Evolutionary conservation across 2,797 vertebrate species (phyloP).

Genomic region (Coccyzus lansbergi): DNA sequence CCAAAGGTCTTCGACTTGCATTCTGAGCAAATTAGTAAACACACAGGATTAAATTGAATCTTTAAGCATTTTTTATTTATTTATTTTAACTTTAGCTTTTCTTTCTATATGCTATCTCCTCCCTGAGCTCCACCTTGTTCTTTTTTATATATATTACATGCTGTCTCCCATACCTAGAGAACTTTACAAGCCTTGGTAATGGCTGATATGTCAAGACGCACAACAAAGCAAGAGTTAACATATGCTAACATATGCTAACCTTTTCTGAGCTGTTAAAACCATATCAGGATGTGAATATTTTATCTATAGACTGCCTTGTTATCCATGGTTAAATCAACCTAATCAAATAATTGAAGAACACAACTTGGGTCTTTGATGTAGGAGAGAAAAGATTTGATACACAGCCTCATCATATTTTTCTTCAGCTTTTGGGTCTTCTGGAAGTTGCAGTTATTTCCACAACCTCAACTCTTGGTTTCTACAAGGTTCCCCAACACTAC

Average conservation of each 20-base stretch:
- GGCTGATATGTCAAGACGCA: neutral
- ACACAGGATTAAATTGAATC: neutral
- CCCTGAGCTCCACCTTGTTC: neutral
- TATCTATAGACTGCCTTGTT: neutral
- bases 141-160: neutral
- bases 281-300: neutral
- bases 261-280: neutral
- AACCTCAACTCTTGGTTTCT: neutral
- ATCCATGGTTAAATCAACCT: neutral
- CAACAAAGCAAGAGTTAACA: neutral
- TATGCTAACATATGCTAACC: neutral
- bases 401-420: neutral
- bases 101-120: neutral
- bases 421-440: neutral
- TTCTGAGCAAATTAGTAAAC: neutral
- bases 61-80: neutral
- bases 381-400: neutral
- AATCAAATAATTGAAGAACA: neutral
- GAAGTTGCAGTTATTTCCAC: neutral
- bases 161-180: neutral
- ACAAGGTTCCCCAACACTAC: neutral
- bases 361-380: neutral
- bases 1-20: neutral
- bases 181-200: neutral
- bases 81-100: neutral